A percentile compares a stretch with the other conserved stretches of the same genome.
These are phyloP conservation scores for Drosophila quinaria DNA, from an alignment of 2,888 invertebrate genomes.

Conservation along the genomic window DNA sequence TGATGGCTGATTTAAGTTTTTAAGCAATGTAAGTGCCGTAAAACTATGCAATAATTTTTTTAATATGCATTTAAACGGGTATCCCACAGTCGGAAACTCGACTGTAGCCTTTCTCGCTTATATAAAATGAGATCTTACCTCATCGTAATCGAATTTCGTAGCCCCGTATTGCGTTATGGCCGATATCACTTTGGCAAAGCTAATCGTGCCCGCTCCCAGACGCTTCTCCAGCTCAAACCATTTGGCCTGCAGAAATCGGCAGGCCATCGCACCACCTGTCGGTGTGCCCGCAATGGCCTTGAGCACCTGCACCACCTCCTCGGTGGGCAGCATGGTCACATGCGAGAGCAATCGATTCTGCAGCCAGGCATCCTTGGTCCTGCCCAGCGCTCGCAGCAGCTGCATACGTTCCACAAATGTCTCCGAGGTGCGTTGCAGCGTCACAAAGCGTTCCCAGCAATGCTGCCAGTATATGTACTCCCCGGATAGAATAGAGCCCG, in stretches of 20 bases:
- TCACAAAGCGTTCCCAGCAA: conserved; percentile 85
- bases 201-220: conserved; percentile 84
- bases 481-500: conserved; percentile 85
- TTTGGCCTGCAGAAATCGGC: conserved; percentile 85
- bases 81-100: too few relatives aligned
- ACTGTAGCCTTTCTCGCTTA: too few relatives aligned
- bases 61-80: too few relatives aligned
- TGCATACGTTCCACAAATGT: conserved; percentile 85
- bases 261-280: conserved; percentile 86
- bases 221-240: conserved; percentile 85
- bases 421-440: conserved; percentile 83
- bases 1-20: too few relatives aligned
- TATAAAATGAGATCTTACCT: conserved; percentile 32
- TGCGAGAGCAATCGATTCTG: conserved; percentile 86
- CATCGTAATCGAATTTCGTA: conserved; percentile 86
- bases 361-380: conserved; percentile 86
- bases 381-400: conserved; percentile 84
- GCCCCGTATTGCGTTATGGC: conserved; percentile 86
- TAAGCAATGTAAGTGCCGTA: too few relatives aligned
- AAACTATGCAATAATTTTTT: too few relatives aligned
- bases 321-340: conserved; percentile 85
- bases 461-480: conserved; percentile 86
- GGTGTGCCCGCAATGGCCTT: conserved; percentile 86
- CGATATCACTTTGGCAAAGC: conserved; percentile 86
- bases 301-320: conserved; percentile 85